A percentile compares a stretch with the other conserved stretches of the same genome.
phyloP scores from a whole-genome alignment of 2,888 invertebrate genomes.

The Ernsta delagoae region DNA sequence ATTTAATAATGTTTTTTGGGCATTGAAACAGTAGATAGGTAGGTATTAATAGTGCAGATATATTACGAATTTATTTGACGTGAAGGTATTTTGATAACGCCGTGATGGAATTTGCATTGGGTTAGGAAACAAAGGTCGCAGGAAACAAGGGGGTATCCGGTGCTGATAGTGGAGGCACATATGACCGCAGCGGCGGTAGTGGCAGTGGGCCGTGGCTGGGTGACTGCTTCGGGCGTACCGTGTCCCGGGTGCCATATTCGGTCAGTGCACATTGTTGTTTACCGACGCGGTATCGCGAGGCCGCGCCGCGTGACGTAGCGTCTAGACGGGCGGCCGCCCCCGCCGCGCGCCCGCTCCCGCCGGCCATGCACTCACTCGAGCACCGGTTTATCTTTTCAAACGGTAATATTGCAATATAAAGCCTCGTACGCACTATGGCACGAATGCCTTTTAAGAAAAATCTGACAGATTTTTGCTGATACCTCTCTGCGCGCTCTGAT shows the following conservation, averaged over 20 bases:
- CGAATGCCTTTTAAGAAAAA: slow-evolving; percentile 31
- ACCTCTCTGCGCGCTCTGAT: background rate
- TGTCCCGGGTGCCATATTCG: slow-evolving; percentile 82
- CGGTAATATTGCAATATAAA: slow-evolving; percentile 74
- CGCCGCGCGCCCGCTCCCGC: slow-evolving; percentile 50
- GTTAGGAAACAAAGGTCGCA: slow-evolving; percentile 3
- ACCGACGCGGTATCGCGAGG: slow-evolving; percentile 86
- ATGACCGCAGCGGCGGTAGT: slow-evolving; percentile 33
- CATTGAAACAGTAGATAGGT: no score
- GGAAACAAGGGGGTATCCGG: slow-evolving; percentile 30
- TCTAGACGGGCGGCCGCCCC: slow-evolving; percentile 76
- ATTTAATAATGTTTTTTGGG: no score
- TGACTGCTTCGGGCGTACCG: slow-evolving; percentile 64
- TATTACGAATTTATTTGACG: no score
- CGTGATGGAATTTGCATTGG: slow-evolving; percentile 8
- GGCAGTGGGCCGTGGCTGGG: slow-evolving; percentile 56
- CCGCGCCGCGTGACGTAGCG: slow-evolving; percentile 85
- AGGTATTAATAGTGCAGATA: no score
- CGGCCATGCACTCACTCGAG: slow-evolving; percentile 77
- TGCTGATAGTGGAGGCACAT: slow-evolving; percentile 35
- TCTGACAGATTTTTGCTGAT: background rate
- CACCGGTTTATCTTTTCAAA: slow-evolving; percentile 81
- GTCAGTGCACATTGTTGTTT: slow-evolving; percentile 84
- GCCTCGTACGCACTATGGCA: slow-evolving; percentile 48
- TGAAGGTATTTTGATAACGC: slow-evolving; percentile 11